Conservation (phyloP, 2,888 invertebrate species). For the Heliconius sara region DNA sequence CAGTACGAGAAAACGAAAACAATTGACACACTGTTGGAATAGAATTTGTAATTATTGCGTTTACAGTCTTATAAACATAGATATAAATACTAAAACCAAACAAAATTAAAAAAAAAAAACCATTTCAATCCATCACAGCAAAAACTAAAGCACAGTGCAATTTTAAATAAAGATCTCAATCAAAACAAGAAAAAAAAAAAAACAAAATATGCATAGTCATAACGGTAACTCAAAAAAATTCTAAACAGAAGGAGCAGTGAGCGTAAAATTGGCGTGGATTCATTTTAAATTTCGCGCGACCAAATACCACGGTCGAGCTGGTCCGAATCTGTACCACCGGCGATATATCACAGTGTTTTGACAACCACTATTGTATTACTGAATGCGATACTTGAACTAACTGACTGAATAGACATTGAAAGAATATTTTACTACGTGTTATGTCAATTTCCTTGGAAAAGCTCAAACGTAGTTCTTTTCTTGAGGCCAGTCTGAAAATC, state of each 20-base stretch:
- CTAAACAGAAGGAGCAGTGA: conserved; percentile 59
- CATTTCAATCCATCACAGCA: not conserved
- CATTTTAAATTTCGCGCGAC: conserved; percentile 64
- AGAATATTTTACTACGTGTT: not conserved
- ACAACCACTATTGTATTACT: conserved; percentile 72
- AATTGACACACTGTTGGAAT: not conserved
- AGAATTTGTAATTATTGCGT: too few relatives aligned
- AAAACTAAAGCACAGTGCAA: conserved; percentile 13
- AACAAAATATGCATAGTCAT: conserved; percentile 36
- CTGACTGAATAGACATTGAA: not conserved
- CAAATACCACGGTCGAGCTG: conserved; percentile 63
- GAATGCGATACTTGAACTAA: conserved; percentile 44
- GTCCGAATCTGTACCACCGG: conserved; percentile 60
- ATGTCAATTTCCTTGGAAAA: too few relatives aligned
- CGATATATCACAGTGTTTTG: conserved; percentile 72
- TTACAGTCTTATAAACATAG: too few relatives aligned
- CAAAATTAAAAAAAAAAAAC: not conserved
- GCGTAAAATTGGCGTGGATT: conserved; percentile 64
- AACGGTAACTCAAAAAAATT: conserved; percentile 49
- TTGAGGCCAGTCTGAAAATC: too few relatives aligned
- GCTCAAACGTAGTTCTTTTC: too few relatives aligned
- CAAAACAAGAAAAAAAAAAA: conserved; percentile 21
- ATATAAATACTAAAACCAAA: not conserved
- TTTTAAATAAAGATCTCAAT: conserved; percentile 36
- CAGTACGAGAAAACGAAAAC: not conserved